Conservation (phyloP, 2,113 vertebrate genomes). For the Mormyrus iriodes region DNA sequence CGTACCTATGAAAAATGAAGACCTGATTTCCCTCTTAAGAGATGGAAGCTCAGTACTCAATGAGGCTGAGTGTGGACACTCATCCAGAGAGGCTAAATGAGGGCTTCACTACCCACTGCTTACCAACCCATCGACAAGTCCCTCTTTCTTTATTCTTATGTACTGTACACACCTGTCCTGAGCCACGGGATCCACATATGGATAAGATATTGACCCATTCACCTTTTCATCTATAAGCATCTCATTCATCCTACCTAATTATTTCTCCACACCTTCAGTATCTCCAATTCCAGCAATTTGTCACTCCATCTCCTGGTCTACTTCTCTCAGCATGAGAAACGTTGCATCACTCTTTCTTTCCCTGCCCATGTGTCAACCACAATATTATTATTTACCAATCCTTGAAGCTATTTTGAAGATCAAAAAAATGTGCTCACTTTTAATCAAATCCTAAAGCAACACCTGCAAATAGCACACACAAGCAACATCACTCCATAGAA, state of each 20-base stretch:
- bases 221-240: background rate
- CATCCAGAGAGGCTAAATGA: background rate
- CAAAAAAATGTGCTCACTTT: background rate
- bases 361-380: background rate
- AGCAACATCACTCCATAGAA: background rate
- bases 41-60: background rate
- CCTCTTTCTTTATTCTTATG: background rate
- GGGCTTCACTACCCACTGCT: background rate
- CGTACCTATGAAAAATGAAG: background rate
- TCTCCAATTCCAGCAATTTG: background rate
- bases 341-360: background rate
- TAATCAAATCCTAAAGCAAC: background rate
- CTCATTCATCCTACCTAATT: conserved; percentile 8
- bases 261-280: background rate
- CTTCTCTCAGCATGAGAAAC: conserved; percentile 6
- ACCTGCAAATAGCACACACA: background rate
- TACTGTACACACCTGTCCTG: conserved; percentile 14
- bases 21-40: background rate
- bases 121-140: background rate
- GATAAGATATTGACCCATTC: background rate
- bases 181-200: background rate
- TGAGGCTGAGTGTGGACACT: background rate
- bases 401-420: background rate
- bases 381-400: background rate
- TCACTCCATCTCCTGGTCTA: conserved; percentile 1